A percentile compares a stretch with the other conserved stretches of the same genome.
phyloP scores from a whole-genome alignment of 2,797 vertebrate genomes.

The Todus mexicanus region DNA sequence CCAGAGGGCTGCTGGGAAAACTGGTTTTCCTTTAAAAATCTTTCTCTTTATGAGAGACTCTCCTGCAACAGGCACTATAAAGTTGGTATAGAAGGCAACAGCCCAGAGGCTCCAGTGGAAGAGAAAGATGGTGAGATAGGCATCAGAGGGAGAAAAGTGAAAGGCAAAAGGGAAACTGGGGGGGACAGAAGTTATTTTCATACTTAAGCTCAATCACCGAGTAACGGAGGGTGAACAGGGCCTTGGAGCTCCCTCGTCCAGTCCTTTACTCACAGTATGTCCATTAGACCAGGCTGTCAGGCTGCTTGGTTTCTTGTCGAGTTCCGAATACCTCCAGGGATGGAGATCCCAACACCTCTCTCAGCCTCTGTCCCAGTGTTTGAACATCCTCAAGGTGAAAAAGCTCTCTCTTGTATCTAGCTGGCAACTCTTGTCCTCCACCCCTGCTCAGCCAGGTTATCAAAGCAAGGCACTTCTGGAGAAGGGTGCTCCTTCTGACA shows the following conservation, averaged over 20 bases:
- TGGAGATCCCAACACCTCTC: neutral
- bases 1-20: neutral
- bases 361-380: neutral
- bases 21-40: neutral
- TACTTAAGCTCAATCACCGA: neutral
- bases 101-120: neutral
- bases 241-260: neutral
- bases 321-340: neutral
- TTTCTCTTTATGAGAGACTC: neutral
- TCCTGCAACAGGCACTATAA: neutral
- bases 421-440: neutral
- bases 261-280: neutral
- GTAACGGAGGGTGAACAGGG: neutral
- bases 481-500: neutral
- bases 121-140: neutral
- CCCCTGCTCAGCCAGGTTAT: neutral
- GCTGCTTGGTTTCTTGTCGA: neutral
- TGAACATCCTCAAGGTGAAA: neutral
- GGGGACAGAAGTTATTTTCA: neutral
- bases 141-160: neutral
- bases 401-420: neutral
- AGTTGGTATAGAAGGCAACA: neutral
- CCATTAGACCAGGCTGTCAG: neutral
- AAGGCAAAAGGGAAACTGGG: neutral
- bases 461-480: neutral